Conservation (phyloP, 2,113 vertebrate species). For the Ochotona curzoniae region DNA sequence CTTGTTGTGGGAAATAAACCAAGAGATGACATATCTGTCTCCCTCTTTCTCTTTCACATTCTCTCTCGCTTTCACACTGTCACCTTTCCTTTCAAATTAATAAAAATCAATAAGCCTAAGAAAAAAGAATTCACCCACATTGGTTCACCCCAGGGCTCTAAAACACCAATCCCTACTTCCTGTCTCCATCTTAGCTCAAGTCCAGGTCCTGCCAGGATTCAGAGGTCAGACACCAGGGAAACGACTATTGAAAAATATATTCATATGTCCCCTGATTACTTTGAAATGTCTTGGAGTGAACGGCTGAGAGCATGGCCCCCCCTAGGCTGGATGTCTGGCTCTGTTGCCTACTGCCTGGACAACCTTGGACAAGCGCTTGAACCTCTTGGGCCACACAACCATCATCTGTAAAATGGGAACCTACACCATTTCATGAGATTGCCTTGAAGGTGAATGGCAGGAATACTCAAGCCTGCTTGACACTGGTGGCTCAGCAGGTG, state of each 20-base stretch:
- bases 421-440: background rate
- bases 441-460: background rate
- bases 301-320: background rate
- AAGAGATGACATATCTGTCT: no score
- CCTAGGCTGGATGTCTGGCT: background rate
- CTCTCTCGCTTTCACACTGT: no score
- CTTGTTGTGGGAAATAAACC: no score
- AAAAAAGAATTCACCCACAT: background rate
- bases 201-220: background rate
- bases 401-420: background rate
- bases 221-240: background rate
- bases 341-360: background rate
- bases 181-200: background rate
- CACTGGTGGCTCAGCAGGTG: no score
- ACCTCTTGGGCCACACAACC: background rate
- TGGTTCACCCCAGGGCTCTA: background rate
- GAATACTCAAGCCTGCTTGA: background rate
- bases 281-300: background rate
- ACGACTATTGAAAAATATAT: background rate
- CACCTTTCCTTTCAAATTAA: no score
- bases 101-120: no score
- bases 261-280: background rate
- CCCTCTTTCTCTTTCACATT: no score
- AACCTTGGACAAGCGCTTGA: background rate
- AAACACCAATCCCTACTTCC: background rate